These are phyloP conservation scores for Nyctereutes procyonoides DNA, from an alignment of 2,113 vertebrate species.

Conservation along the genomic window DNA sequence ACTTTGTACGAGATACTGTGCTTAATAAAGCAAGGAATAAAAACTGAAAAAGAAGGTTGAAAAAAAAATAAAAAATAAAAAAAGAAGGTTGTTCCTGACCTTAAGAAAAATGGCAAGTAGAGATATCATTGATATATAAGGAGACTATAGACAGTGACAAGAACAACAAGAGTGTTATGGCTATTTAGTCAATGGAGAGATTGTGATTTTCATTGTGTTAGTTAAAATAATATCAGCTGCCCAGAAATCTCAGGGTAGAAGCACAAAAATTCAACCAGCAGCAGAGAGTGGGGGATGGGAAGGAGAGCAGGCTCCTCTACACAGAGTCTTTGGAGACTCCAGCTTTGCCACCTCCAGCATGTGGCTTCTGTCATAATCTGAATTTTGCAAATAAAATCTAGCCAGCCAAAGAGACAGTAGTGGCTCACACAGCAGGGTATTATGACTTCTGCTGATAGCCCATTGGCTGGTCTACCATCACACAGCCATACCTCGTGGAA, in stretches of 20 bases:
- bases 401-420: not conserved
- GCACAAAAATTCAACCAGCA: not conserved
- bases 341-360: not conserved
- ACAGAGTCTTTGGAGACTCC: not conserved
- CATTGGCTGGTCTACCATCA: too few relatives aligned
- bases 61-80: too few relatives aligned
- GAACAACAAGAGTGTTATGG: not conserved
- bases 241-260: not conserved
- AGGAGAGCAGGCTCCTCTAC: not conserved
- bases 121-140: not conserved
- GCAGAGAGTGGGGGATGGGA: rapidly evolving
- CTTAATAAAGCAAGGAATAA: not conserved
- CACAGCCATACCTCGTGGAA: not conserved
- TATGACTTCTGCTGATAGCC: not conserved
- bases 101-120: not conserved
- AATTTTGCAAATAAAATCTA: not conserved
- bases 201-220: not conserved
- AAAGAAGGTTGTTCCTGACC: not conserved
- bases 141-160: not conserved
- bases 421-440: not conserved
- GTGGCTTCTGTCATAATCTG: not conserved
- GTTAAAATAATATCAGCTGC: not conserved
- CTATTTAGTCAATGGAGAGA: not conserved
- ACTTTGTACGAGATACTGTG: not conserved
- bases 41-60: not conserved